Evolutionary conservation across 1,140 invertebrate species (phyloP), one percentile per base, ranked within the genome.

Genomic region (Calycopis cecrops): DNA sequence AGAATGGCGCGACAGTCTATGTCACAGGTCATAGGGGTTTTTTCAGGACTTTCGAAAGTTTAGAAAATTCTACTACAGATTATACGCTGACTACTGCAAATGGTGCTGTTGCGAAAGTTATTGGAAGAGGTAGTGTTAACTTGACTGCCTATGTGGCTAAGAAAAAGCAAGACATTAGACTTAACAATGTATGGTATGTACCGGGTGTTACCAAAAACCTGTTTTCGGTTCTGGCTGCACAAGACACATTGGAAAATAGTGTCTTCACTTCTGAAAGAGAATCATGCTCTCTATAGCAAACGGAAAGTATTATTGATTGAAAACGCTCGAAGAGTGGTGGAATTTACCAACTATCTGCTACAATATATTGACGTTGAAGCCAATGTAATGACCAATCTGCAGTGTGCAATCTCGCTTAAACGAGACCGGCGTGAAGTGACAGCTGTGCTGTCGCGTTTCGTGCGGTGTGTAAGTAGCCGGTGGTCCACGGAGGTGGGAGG

Each of bases 121-220:
- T n/a, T n/a, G n/a, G n/a, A n/a, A n/a, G n/a, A n/a, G n/a, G n/a
- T n/a, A n/a, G n/a, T n/a, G n/a, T n/a, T n/a, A n/a, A n/a, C n/a
- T n/a, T n/a, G n/a, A n/a, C n/a, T n/a, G n/a, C n/a, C n/a, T n/a
- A n/a, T n/a, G n/a, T n/a, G n/a, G n/a, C n/a, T n/a, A n/a, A n/a
- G n/a, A n/a, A n/a, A n/a, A n/a, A n/a, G n/a, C n/a, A n/a, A n/a
- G n/a, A n/a, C n/a, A n/a, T n/a, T n/a, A n/a, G n/a, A n/a, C n/a
- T n/a, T n/a, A n/a, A n/a, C n/a, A n/a, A n/a, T n/a, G n/a, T n/a
- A n/a, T n/a, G n/a, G n/a, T n/a, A n/a, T n/a, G n/a, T n/a, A n/a
- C 14, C 54, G n/a, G 4, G 54, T n/a, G 49, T 56, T 37, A 56
- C 10, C 18, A 49, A 56, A 35, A 56, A 56, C 35, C 14, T 56